These are phyloP conservation scores for Orthonevra nobilis DNA, from an alignment of 2,888 invertebrate species.

Conservation along the genomic window DNA sequence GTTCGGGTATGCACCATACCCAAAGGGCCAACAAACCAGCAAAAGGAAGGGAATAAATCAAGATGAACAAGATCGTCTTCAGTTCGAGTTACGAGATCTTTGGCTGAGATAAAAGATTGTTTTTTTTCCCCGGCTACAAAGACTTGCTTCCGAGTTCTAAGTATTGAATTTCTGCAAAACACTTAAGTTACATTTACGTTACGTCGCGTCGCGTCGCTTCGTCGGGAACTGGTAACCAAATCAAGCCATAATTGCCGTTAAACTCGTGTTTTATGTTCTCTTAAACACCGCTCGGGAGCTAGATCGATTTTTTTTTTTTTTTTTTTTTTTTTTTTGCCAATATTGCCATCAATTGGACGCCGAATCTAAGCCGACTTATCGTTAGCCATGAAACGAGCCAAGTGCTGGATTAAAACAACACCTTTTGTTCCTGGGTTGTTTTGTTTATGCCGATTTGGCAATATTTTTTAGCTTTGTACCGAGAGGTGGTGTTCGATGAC, in stretches of 20 bases:
- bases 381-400: constrained; percentile 46
- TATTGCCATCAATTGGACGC: constrained; percentile 32
- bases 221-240: no score
- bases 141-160: constrained; percentile 27
- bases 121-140: constrained; percentile 20
- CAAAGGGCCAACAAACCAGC: constrained; percentile 52
- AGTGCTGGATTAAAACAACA: constrained; percentile 37
- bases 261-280: no score
- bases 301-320: no score
- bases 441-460: constrained; percentile 34
- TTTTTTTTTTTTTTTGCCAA: no score
- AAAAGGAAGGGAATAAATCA: constrained; percentile 55
- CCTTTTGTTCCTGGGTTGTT: constrained; percentile 15
- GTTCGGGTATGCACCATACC: constrained; percentile 36
- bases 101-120: constrained; percentile 25
- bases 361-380: constrained; percentile 23
- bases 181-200: no score
- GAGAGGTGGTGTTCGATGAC: constrained; percentile 45
- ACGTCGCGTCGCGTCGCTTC: no score
- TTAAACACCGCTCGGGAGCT: no score
- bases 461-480: constrained; percentile 58
- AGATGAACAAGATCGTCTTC: neutral
- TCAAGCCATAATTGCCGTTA: no score
- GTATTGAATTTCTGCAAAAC: constrained; percentile 11
- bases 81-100: constrained; percentile 28